A percentile compares a stretch with the other conserved stretches of the same genome.
phyloP scores from a whole-genome alignment of 2,888 invertebrate genomes.

The Oligia strigilis region DNA sequence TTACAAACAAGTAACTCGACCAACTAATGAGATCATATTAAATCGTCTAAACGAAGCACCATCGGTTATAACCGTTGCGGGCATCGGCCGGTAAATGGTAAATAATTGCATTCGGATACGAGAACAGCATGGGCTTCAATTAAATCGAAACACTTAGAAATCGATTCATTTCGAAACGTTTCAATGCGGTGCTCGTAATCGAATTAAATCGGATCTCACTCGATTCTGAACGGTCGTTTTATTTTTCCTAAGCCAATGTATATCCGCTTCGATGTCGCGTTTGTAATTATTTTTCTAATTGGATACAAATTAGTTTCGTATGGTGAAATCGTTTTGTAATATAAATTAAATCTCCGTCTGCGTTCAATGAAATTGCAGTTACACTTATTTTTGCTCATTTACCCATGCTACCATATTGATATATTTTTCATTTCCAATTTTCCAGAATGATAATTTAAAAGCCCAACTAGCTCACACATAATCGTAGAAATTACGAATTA shows the following conservation, averaged over 20 bases:
- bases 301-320: conserved; percentile 62
- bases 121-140: conserved; percentile 71
- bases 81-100: conserved; percentile 74
- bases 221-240: conserved; percentile 62
- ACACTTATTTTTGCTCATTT: conserved; percentile 9
- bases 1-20: conserved; percentile 40
- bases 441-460: background rate
- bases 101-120: conserved; percentile 76
- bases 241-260: conserved; percentile 58
- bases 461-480: background rate
- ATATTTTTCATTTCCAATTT: background rate
- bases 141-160: conserved; percentile 79
- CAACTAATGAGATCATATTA: conserved; percentile 33
- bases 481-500: background rate
- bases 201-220: conserved; percentile 75
- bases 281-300: conserved; percentile 68
- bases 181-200: conserved; percentile 74
- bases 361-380: conserved; percentile 11
- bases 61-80: conserved; percentile 68
- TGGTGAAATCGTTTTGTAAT: conserved; percentile 30
- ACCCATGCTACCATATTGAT: too few relatives aligned
- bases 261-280: conserved; percentile 49
- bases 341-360: conserved; percentile 32
- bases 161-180: conserved; percentile 73
- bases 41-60: conserved; percentile 55